Evolutionary conservation across 1,140 invertebrate species (phyloP).

Genomic region (Xylocopa sonorina): DNA sequence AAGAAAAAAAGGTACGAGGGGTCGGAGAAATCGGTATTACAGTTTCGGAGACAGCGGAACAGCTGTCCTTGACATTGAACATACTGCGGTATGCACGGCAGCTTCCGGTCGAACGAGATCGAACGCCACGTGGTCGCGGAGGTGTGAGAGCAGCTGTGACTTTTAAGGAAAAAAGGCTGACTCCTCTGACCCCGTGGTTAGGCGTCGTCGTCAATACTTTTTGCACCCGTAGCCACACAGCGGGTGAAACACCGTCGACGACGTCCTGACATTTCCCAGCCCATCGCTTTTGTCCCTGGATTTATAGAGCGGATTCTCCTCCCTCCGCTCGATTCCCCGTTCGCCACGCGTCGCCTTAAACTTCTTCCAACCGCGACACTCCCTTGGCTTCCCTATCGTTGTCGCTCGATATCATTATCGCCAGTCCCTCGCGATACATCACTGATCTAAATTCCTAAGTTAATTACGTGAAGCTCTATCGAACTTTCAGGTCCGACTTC

Average conservation of each 20-base stretch:
- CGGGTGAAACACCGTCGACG: conserved; percentile 45
- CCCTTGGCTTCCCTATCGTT: conserved; percentile 18
- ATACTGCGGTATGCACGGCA: conserved; percentile 53
- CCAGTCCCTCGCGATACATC: conserved; percentile 2
- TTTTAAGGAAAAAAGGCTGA: conserved; percentile 34
- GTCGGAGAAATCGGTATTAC: conserved; percentile 41
- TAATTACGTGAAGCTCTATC: conserved; percentile 35
- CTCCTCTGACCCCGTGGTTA: conserved; percentile 5
- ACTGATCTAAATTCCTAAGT: conserved; percentile 20
- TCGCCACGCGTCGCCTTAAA: too few relatives aligned
- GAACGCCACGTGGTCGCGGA: conserved; percentile 32
- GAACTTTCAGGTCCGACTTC: neutral
- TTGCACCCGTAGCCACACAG: conserved; percentile 13
- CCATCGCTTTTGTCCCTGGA: conserved; percentile 34
- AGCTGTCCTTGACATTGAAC: conserved; percentile 68
- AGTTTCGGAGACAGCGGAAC: conserved; percentile 32
- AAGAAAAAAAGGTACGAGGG: neutral
- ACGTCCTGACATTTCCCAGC: conserved; percentile 53
- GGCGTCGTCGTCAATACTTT: conserved; percentile 47
- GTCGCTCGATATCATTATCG: conserved; percentile 9
- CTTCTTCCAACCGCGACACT: too few relatives aligned
- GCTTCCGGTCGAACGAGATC: conserved; percentile 60
- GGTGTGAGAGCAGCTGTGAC: conserved; percentile 59
- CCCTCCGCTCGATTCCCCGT: too few relatives aligned
- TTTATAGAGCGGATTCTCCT: conserved; percentile 36